Percentiles rank a stretch among this genome's conserved stretches.
Evolutionary conservation across 2,888 invertebrate species (phyloP).

Genomic region (Chromoteleia sp.): DNA sequence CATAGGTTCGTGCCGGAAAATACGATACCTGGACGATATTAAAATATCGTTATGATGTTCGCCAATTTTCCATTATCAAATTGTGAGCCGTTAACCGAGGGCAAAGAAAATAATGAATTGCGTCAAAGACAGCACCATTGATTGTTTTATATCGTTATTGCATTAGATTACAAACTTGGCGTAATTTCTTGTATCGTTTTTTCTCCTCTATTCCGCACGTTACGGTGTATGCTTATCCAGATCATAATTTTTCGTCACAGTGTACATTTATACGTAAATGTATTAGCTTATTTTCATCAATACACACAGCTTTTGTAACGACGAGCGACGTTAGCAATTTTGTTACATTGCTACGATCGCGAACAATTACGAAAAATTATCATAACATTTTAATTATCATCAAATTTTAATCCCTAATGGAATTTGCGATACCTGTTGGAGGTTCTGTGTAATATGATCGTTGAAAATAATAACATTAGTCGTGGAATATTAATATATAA

Average conservation of each 20-base stretch:
- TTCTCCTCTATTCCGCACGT: no score
- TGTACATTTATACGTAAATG: neutral
- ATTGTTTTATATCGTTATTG: neutral
- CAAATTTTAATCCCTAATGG: no score
- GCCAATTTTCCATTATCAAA: slow-evolving; percentile 19
- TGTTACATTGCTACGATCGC: no score
- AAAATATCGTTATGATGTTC: slow-evolving; percentile 23
- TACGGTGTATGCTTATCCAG: neutral
- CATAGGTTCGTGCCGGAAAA: neutral
- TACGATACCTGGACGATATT: slow-evolving; percentile 17
- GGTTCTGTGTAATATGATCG: no score
- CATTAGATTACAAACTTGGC: neutral
- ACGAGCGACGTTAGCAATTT: no score
- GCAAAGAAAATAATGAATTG: neutral
- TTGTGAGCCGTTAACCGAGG: slow-evolving; percentile 7
- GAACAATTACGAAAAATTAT: no score
- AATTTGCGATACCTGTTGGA: no score
- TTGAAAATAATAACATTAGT: no score
- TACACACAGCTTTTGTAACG: neutral
- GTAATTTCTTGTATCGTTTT: neutral
- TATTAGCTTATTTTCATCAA: neutral
- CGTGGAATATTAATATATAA: no score
- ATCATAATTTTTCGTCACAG: neutral
- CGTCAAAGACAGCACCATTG: neutral
- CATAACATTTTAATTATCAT: no score